Base-by-base conservation (phyloP, 53 echinoderm and acorn worm genomes). In the Glandiceps talaboti region DNA sequence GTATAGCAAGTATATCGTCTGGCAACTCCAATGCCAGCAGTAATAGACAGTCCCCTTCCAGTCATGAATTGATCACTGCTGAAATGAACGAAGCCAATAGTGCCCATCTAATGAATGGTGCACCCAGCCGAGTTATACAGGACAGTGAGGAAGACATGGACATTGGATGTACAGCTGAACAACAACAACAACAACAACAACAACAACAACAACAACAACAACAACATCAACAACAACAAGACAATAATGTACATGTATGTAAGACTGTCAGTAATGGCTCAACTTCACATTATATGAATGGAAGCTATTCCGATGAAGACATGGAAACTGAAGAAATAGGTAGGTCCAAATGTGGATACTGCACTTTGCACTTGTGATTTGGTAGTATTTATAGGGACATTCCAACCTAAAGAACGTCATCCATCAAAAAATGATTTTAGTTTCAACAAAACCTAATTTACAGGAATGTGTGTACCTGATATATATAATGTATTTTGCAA, bases 271-370 rank as follows among this genome's bases (percentile, higher is more conserved):
- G 79, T 31, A 78, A 78, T 78, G 79, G 79, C 31, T 25, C 32
- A 14, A 26, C 79, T 20, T 28, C 77, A 77, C 29, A 29, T 12
- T 77, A 29, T 12, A 89, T 82, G 72, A 99, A 99, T 81, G 99
- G 99, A 73, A 87, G 91, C 74, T 91, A 93, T 82, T 84, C 87
- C 32, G 82, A 80, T 27, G 99, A 99, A 30, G 93, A 94, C 27
- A 94, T 99, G 99, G 99, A 99, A 75, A 91, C 90, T 64, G 99
- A 99, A 80, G 93, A 99, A 28, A 87, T 89, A 86, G 99, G 93
- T 94, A 73, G n/a, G 20, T n/a, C n/a, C n/a, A n/a, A n/a, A n/a
- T n/a, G n/a, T n/a, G n/a, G n/a, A n/a, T n/a, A n/a, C n/a, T n/a
- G n/a, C n/a, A n/a, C n/a, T n/a, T n/a, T n/a, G n/a, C n/a, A n/a